Evolutionary conservation across 2,113 vertebrate genomes (phyloP), one percentile per base, ranked within the genome.

Genomic region (Siphamia tubifer): DNA sequence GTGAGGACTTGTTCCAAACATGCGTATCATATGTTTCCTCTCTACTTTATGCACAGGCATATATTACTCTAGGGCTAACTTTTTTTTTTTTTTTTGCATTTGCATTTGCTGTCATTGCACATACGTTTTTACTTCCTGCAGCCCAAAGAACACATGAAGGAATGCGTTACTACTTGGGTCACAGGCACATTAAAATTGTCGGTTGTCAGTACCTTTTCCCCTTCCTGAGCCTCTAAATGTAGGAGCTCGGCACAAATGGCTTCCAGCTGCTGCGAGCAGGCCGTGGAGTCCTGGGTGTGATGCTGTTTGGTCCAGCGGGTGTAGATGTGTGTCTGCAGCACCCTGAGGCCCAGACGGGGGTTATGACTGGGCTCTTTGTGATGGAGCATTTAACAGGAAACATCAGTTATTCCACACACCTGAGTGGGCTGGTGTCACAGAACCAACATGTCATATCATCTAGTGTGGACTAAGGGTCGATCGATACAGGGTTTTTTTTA

Each of bases 291-390:
- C 20, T 31, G 43, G 23, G 34, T 39, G 25, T 27, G 51, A 52
- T 42, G 30, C 5, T 58, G 16, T 47, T 28, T 17, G 8, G 20
- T 42, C 20, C 51, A 19, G 6, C 30, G 34, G 16, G 9, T 9
- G 64, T 74, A 86, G 63, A 86, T 79, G 83, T 84, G 63, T 6
- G 30, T 36, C 34, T 71, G 52, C 4, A 38, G 45, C 55, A 30
- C 39, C 1, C 16, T 30, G 60, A 62, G 74, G 56, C 70, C 78
- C 54, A 3, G 39, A 34, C 27, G 6, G 19, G 49, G 39, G 38
- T 19, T 28, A 8, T 52, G 48, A 65, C 25, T 24, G 24, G 23
- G 15, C 4, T 35, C 49, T 48, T 62, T 67, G 55, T 58, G 25
- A 49, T 20, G n/a, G 28, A 45, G 15, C 13, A 10, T 51, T 54